Percentiles rank a stretch among this genome's conserved stretches.
These are phyloP conservation scores for Drosophila burlai DNA, from an alignment of 1,140 invertebrate species.

Conservation along the genomic window DNA sequence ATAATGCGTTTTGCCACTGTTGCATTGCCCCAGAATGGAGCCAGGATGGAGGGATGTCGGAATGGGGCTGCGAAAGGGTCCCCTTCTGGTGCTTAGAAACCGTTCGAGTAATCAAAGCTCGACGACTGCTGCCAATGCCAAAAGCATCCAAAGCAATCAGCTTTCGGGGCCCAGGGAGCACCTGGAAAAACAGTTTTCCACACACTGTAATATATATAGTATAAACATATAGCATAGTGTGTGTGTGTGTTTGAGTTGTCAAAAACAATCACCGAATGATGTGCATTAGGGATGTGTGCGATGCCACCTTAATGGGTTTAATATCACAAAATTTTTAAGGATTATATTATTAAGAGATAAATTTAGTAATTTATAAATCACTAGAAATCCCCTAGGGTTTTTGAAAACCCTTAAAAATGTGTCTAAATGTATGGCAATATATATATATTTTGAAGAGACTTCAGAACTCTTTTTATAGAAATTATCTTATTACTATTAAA, in stretches of 20 bases:
- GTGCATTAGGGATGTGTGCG: slow-evolving; percentile 3
- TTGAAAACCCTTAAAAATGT: neutral
- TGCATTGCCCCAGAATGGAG: slow-evolving; percentile 46
- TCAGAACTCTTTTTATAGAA: too few species aligned
- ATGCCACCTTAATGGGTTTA: neutral
- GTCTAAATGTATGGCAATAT: neutral
- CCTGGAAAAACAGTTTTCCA: slow-evolving; percentile 60
- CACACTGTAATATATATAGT: neutral
- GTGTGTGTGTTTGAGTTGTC: slow-evolving; percentile 32
- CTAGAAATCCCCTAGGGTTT: neutral
- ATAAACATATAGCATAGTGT: neutral
- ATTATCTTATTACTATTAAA: neutral
- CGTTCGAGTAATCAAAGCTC: slow-evolving; percentile 80
- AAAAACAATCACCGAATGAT: slow-evolving; percentile 59
- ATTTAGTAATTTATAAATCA: neutral
- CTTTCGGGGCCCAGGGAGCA: slow-evolving; percentile 52
- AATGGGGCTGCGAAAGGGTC: neutral
- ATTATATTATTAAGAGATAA: neutral
- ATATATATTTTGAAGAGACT: neutral
- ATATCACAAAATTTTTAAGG: neutral
- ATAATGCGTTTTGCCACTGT: slow-evolving; percentile 82
- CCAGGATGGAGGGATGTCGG: slow-evolving; percentile 5
- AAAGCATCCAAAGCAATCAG: slow-evolving; percentile 56
- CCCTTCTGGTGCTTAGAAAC: slow-evolving; percentile 71
- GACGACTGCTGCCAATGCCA: slow-evolving; percentile 58